Conservation (phyloP, 2,888 invertebrate genomes). For the Hipparchia sbordonii region DNA sequence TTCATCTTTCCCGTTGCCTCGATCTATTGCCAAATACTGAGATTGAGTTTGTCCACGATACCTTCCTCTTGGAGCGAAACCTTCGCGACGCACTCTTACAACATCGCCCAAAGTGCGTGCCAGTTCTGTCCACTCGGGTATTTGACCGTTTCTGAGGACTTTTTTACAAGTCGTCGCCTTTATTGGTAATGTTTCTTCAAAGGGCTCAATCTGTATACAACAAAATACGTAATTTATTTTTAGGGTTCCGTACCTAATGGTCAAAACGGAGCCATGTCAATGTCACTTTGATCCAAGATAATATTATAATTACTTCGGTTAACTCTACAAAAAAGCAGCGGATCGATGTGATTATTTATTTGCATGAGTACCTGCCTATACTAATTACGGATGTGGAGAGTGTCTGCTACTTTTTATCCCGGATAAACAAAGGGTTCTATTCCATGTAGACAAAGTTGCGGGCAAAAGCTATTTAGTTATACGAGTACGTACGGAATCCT, state of each 20-base stretch:
- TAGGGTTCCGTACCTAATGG: too few species aligned
- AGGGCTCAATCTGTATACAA: conserved; percentile 54
- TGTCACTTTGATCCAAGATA: too few species aligned
- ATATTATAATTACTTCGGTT: too few species aligned
- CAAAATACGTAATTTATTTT: conserved; percentile 12
- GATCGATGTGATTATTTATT: too few species aligned
- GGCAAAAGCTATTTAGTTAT: too few species aligned
- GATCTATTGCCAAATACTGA: conserved; percentile 87
- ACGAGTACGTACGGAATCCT: too few species aligned
- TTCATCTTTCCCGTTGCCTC: conserved; percentile 81
- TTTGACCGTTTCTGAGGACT: conserved; percentile 26
- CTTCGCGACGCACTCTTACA: conserved; percentile 56
- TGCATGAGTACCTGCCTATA: too few species aligned
- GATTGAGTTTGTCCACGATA: conserved; percentile 92
- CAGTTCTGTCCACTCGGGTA: conserved; percentile 29
- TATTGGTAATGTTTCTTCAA: conserved; percentile 33
- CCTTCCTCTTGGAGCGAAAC: conserved; percentile 64
- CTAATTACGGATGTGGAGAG: too few species aligned
- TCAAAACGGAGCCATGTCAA: too few species aligned
- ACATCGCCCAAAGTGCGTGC: conserved; percentile 28
- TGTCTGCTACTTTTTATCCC: too few species aligned
- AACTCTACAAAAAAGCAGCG: background rate
- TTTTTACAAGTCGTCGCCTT: conserved; percentile 52
- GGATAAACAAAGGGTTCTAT: too few species aligned
- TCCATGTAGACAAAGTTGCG: too few species aligned